Base-by-base conservation (phyloP, 30 jellyfish, hydroid and myxozoan genomes). In the Sanderia malayensis region DNA sequence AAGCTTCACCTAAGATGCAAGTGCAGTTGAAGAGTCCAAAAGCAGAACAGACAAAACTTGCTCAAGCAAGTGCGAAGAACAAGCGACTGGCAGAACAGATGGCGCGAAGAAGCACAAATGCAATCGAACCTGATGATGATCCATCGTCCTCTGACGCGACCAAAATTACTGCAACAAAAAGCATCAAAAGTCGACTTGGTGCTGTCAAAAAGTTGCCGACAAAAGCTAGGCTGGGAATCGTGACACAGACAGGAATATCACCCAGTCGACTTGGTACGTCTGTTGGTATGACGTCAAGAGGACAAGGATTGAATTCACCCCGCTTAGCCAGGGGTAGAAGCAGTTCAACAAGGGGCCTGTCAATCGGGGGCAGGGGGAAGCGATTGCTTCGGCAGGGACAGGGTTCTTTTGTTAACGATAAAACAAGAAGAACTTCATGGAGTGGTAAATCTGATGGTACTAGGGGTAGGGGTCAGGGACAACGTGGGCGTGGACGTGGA, bases 61-160 rank as follows among this genome's bases (percentile, higher is more conserved):
- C 80, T 26, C 94, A 82, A 28, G 96, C 96, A 23, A 87, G 96
- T 62, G 92, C 91, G 0, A 87, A 80, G 74, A 87, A 87, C 73
- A 74, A 90, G 22, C 83, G 96, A 31, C 86, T 87, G 29, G 96
- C 96, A 0, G 96, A 87, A 47, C 96, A 87, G 67, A 87, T 87
- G 96, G 68, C 94, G 17, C 86, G 91, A 24, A 66, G 96, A 52
- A 18, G 87, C 8, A n/a, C n/a, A n/a, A n/a, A n/a, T n/a, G 96
- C 91, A 4, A 21, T 61, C 3, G 71, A 31, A 25, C 49, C 58
- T 34, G 76, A 67, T 0, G 44, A 34, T 0, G 33, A 46, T 17
- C 69, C 33, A 29, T 17, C 11, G 68, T 57, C 68, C 68, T 25
- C 73, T 4, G 7, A 11, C 18, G 52, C 61, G 8, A 46, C 20